phyloP scores from a whole-genome alignment of 1,140 invertebrate genomes.

The Aphidius gifuensis region DNA sequence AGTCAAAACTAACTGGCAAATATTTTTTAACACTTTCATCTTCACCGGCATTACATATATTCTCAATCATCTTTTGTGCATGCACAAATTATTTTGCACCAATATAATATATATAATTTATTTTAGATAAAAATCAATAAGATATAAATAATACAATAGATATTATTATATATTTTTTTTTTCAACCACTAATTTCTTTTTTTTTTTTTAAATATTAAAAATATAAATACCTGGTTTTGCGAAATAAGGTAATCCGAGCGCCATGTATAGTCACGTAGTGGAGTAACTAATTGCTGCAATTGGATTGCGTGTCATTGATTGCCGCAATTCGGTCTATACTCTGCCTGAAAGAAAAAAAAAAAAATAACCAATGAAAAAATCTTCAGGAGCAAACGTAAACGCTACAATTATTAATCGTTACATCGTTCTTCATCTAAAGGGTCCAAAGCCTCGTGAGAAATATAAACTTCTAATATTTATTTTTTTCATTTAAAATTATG shows the following conservation, averaged over 20 bases:
- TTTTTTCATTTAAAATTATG: neutral
- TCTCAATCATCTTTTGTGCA: neutral
- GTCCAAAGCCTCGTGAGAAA: constrained; percentile 11
- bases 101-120: neutral
- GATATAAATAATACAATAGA: too few species aligned
- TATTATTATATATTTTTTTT: too few species aligned
- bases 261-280: neutral
- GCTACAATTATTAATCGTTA: constrained; percentile 22
- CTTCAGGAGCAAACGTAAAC: constrained; percentile 13
- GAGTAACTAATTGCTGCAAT: constrained; percentile 17
- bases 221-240: constrained; percentile 9
- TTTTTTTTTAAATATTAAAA: too few species aligned
- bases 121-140: too few species aligned
- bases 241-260: constrained; percentile 20
- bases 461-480: constrained; percentile 14
- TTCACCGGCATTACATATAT: constrained; percentile 5
- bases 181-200: too few species aligned
- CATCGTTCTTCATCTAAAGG: neutral
- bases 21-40: constrained; percentile 13
- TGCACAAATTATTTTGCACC: neutral
- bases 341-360: too few species aligned
- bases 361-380: neutral
- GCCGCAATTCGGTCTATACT: constrained; percentile 10
- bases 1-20: constrained; percentile 18
- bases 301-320: constrained; percentile 20